Conservation (phyloP, 2,888 invertebrate genomes). For the Dendrolimus houi region DNA sequence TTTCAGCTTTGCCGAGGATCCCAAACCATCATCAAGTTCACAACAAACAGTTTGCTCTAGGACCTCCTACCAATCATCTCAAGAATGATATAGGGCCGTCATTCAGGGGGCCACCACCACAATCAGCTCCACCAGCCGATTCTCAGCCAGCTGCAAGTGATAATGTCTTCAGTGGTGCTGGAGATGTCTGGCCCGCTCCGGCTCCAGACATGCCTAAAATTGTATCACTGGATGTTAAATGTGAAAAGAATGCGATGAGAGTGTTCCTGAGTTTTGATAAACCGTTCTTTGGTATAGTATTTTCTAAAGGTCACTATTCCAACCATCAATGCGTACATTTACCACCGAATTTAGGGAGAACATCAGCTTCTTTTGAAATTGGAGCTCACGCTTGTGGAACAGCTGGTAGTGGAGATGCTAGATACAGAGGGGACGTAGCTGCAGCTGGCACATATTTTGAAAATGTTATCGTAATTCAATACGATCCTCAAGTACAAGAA, state of each 20-base stretch:
- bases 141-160: conserved; percentile 76
- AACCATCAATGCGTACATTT: conserved; percentile 94
- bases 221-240: conserved; percentile 93
- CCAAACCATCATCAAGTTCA: conserved; percentile 70
- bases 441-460: conserved; percentile 95
- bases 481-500: conserved; percentile 95
- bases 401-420: conserved; percentile 93
- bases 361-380: conserved; percentile 92
- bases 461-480: conserved; percentile 95
- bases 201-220: conserved; percentile 96
- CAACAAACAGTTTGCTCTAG: conserved; percentile 61
- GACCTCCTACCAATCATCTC: conserved; percentile 66
- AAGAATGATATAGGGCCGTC: conserved; percentile 71
- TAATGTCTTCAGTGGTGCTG: conserved; percentile 76
- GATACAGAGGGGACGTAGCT: conserved; percentile 92
- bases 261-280: conserved; percentile 96
- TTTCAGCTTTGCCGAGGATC: conserved; percentile 67
- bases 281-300: conserved; percentile 96
- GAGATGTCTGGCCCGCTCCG: conserved; percentile 91
- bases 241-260: conserved; percentile 95
- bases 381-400: conserved; percentile 95
- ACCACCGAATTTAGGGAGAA: conserved; percentile 90
- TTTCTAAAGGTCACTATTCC: conserved; percentile 95
- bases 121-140: conserved; percentile 62
- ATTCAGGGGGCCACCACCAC: conserved; percentile 84